A percentile compares a stretch with the other conserved stretches of the same genome.
Conservation (phyloP, 1,140 invertebrate species). For the Drosophila pruinosa region DNA sequence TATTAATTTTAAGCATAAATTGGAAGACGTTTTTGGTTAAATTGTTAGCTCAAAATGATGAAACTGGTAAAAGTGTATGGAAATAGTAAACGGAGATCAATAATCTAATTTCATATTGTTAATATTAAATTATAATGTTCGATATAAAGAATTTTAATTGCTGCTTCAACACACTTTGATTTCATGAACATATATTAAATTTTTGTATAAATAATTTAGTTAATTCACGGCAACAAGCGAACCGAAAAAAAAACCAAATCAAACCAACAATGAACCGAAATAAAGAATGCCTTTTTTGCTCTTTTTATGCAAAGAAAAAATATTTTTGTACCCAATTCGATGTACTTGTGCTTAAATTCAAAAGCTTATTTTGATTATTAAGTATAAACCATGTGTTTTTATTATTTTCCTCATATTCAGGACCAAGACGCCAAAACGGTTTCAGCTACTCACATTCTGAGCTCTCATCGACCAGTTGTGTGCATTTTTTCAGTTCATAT, state of each 20-base stretch:
- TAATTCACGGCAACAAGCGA: slow-evolving; percentile 51
- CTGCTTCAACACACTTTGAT: slow-evolving; percentile 7
- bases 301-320: slow-evolving; percentile 50
- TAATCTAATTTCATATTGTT: slow-evolving; percentile 39
- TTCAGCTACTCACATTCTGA: slow-evolving; percentile 36
- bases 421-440: slow-evolving; percentile 55
- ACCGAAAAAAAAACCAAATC: slow-evolving; percentile 12
- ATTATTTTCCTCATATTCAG: slow-evolving; percentile 26
- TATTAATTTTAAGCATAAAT: slow-evolving; percentile 58
- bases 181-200: slow-evolving; percentile 22
- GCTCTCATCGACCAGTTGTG: background rate
- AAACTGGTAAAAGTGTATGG: slow-evolving; percentile 28
- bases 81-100: slow-evolving; percentile 8
- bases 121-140: slow-evolving; percentile 28
- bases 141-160: slow-evolving; percentile 37
- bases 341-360: background rate
- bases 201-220: slow-evolving; percentile 55
- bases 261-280: slow-evolving; percentile 54
- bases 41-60: slow-evolving; percentile 45
- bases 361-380: slow-evolving; percentile 1
- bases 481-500: background rate
- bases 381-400: background rate
- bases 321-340: slow-evolving; percentile 18
- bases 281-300: slow-evolving; percentile 70
- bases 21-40: slow-evolving; percentile 44